Conservation (phyloP, 2,797 vertebrate genomes). For the Garrulus glandarius region DNA sequence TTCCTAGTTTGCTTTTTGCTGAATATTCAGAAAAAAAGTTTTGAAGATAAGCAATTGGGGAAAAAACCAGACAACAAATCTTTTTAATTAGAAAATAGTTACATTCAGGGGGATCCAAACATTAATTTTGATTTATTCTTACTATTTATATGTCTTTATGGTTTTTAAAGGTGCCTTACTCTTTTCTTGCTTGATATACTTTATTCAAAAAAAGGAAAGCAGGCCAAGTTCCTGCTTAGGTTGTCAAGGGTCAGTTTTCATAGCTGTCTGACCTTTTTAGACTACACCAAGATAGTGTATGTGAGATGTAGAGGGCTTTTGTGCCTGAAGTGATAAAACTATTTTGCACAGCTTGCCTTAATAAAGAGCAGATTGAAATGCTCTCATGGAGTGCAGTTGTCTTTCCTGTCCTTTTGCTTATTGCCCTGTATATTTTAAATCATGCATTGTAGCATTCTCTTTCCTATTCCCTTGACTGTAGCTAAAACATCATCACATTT, state of each 20-base stretch:
- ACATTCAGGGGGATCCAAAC: not conserved
- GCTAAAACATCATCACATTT: not conserved
- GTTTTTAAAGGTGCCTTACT: not conserved
- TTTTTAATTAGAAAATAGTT: not conserved
- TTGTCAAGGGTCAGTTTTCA: conserved; percentile 19
- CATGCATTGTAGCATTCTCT: not conserved
- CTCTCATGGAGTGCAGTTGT: not conserved
- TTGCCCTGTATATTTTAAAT: not conserved
- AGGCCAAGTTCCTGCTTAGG: not conserved
- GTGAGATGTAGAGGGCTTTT: not conserved
- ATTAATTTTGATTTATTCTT: not conserved
- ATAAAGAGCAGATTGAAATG: not conserved
- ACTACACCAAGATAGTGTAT: not conserved
- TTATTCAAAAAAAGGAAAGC: not conserved
- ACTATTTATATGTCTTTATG: not conserved
- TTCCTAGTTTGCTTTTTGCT: not conserved
- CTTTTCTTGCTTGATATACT: not conserved
- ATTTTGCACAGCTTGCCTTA: conserved; percentile 32
- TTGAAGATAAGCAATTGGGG: not conserved
- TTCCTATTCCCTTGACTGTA: not conserved
- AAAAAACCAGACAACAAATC: rapidly evolving
- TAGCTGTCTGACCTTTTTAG: conserved; percentile 7
- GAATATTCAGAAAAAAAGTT: not conserved
- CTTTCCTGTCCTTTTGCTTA: not conserved
- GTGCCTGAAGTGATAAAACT: conserved; percentile 5